Evolutionary conservation across 2,888 invertebrate genomes (phyloP), one percentile per base, ranked within the genome.

Genomic region (Ellobium chinense): DNA sequence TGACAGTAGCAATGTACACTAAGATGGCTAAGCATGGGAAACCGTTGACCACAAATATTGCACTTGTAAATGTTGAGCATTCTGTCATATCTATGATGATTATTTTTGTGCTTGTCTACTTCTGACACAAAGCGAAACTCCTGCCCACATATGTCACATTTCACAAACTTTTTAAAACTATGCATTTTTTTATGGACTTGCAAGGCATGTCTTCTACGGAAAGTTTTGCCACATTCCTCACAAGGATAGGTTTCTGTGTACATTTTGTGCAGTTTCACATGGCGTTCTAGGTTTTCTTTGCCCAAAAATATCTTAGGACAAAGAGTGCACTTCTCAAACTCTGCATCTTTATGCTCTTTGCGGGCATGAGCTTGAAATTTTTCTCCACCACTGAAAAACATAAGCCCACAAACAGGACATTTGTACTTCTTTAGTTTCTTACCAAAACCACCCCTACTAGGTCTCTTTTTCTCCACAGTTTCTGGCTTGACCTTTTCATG

Each of bases 81-180:
- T 24, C 65, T 70, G 66, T 83, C 83, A 34, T 83, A 83, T 34
- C 78, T 70, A 46, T 83, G 83, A 31, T 58, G 73, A 21, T 37
- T 66, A 65, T 83, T 68, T 31, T 83, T 83, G 70, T 83, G 83
- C 29, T 83, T 83, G 7, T 83, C 83, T 9, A 83, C 83, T 60
- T 83, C 83, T 14, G 79, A 81, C 29, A 83, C 77, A 69, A 83
- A 83, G 27, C 83, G 79, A 37, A 83, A 83, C 74, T 83, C 80
- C 60, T 83, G 81, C 7, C 81, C 83, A 79, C 83, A 83, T 18
- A 83, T 83, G 54, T 83, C 83, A 62, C 83, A 83, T 4, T 73
- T 79, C n/a, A 83, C 68, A 74, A 83, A 83, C 37, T 81, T 83
- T 69, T 80, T 81, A 63, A 83, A 83, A 21, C 80, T 66, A 70